Evolutionary conservation across 2,797 vertebrate species (phyloP).

Genomic region (Dicrostonyx torquatus): DNA sequence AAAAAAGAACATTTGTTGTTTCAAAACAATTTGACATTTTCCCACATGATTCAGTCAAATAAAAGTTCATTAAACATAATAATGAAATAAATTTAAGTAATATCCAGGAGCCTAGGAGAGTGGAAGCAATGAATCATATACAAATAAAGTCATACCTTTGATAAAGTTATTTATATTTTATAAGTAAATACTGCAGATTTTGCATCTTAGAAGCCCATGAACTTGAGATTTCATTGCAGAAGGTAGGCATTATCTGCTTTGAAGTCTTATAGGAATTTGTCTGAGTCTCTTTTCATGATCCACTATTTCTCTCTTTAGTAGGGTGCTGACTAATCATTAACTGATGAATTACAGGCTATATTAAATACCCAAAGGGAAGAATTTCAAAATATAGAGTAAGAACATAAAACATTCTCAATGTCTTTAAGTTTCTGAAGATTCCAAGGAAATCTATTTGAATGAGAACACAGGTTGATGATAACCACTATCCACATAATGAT

Average conservation of each 20-base stretch:
- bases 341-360: not conserved
- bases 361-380: not conserved
- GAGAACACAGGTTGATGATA: not conserved
- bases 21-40: not conserved
- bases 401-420: not conserved
- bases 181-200: not conserved
- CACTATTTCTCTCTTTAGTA: not conserved
- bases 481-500: not conserved
- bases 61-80: constrained; percentile 20
- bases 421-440: not conserved
- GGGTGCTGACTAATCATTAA: not conserved
- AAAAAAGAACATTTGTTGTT: constrained; percentile 16
- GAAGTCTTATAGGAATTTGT: not conserved
- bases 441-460: not conserved
- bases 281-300: not conserved
- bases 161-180: not conserved
- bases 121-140: not conserved
- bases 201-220: not conserved
- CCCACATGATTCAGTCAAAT: not conserved
- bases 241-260: not conserved
- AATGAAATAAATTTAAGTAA: not conserved
- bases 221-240: not conserved
- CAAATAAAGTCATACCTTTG: not conserved
- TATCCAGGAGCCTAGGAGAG: not conserved
- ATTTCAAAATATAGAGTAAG: not conserved